Base-by-base conservation (phyloP, 37 sponge, comb jelly and placozoan species). In the Amphimedon queenslandica region DNA sequence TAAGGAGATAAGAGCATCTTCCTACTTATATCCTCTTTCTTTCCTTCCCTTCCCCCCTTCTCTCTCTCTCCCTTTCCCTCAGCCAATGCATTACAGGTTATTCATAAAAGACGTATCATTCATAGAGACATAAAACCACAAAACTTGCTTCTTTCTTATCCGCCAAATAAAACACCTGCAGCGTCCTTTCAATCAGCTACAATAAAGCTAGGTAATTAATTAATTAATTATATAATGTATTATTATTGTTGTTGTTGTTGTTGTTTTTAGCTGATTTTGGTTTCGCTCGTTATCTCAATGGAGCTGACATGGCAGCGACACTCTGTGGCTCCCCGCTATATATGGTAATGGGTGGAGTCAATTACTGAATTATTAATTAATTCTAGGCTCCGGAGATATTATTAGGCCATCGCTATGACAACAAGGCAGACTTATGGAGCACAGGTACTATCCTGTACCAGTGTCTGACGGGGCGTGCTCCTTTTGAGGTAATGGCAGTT, bases 291-390 rank as follows among this genome's bases (percentile, higher is more conserved):
- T 70, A 94, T 69, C 82, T 97, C 10, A 55, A 56, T 76, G 92
- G 93, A 16, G 76, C 82, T 11, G 86, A 82, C 71, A 93, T 97
- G 98, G 98, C 98, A 2, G 92, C 92, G 27, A 97, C 98, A 3
- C 70, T 97, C 27, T 97, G 97, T 84, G 97, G 98, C 30, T 94
- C 94, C 0, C 98, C 98, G 3, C 92, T 97, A 30, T 97, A 96
- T 71, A 96, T 96, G 97, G 94, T 89, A 37, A n/a, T n/a, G n/a
- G n/a, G n/a, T n/a, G n/a, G n/a, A n/a, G n/a, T 47, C 51, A 47
- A 8, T 47, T 13, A 47, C 51, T 47, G 13, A 47, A 13, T 33
- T 5, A 36, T 20, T 67, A 13, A 43, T 23, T 72, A 2, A 8
- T 2, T 72, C 32, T 40, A 94, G 95, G 98, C 98, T 33, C 98